A percentile compares a stretch with the other conserved stretches of the same genome.
Conservation (phyloP, 2,888 invertebrate species). For the Melangyna quadrimaculata region DNA sequence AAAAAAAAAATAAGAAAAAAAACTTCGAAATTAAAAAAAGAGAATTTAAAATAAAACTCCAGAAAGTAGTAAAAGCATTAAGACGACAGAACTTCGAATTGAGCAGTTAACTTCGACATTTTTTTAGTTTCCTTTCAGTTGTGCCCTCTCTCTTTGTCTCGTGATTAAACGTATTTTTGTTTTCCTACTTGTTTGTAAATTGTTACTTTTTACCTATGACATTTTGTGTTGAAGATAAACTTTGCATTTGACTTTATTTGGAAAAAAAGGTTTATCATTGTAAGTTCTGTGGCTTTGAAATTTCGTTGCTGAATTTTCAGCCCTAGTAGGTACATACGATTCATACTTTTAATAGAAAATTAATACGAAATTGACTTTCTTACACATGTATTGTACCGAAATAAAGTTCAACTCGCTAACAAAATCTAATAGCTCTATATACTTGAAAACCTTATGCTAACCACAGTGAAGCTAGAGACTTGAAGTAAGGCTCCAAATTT, state of each 20-base stretch:
- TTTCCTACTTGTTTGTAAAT: conserved; percentile 16
- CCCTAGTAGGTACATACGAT: too few species aligned
- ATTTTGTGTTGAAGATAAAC: background rate
- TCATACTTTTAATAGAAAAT: too few species aligned
- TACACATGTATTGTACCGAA: too few species aligned
- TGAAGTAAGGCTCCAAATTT: too few species aligned
- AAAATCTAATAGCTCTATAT: too few species aligned
- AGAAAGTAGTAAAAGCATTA: conserved; percentile 9
- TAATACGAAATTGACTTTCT: too few species aligned
- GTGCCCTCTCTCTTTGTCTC: background rate
- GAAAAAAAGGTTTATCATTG: conserved; percentile 33
- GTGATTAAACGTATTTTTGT: conserved; percentile 48
- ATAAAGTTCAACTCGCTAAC: too few species aligned
- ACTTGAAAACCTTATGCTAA: too few species aligned
- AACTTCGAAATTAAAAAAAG: background rate
- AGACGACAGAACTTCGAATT: conserved; percentile 58
- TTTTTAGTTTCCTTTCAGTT: conserved; percentile 45
- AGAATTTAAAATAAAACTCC: conserved; percentile 12
- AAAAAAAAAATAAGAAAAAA: background rate
- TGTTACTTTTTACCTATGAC: background rate
- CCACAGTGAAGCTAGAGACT: too few species aligned
- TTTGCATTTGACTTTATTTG: background rate
- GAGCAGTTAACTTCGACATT: conserved; percentile 65
- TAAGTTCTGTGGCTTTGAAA: too few species aligned
- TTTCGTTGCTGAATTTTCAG: too few species aligned